These are phyloP conservation scores for Tanypteryx hageni DNA, from an alignment of 2,888 invertebrate genomes.

Conservation along the genomic window DNA sequence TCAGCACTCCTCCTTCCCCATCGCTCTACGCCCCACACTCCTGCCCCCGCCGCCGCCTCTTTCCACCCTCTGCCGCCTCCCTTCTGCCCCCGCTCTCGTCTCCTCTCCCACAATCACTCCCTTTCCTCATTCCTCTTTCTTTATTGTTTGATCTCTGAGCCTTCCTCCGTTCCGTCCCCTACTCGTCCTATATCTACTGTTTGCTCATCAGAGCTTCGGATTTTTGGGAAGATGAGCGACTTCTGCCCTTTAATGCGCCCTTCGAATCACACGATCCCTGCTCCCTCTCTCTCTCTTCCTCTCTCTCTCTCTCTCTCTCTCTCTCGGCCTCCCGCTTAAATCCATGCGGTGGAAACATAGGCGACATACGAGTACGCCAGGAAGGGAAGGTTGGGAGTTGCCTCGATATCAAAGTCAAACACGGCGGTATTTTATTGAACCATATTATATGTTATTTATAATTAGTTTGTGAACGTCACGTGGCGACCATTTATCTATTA, in stretches of 20 bases:
- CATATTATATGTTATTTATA: too few relatives aligned
- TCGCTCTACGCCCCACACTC: neutral
- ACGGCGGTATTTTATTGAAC: too few relatives aligned
- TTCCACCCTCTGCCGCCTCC: neutral
- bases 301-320: neutral
- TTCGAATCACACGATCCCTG: neutral
- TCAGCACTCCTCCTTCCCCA: neutral
- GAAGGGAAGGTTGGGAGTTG: neutral
- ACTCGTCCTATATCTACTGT: neutral
- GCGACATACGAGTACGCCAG: neutral
- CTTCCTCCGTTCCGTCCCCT: neutral
- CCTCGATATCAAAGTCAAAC: too few relatives aligned
- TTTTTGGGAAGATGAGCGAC: neutral
- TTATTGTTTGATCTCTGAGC: constrained; percentile 46
- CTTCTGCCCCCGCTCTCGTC: neutral
- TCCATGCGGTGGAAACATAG: neutral
- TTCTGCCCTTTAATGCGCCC: constrained; percentile 20
- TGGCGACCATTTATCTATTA: too few relatives aligned
- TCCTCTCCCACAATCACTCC: neutral
- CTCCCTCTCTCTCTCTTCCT: neutral
- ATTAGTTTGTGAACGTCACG: too few relatives aligned
- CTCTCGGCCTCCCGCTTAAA: neutral
- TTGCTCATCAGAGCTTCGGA: constrained; percentile 51
- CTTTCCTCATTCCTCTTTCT: neutral
- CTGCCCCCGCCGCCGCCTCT: neutral